These are phyloP conservation scores for Todus mexicanus DNA, from an alignment of 2,797 vertebrate species.

Conservation along the genomic window DNA sequence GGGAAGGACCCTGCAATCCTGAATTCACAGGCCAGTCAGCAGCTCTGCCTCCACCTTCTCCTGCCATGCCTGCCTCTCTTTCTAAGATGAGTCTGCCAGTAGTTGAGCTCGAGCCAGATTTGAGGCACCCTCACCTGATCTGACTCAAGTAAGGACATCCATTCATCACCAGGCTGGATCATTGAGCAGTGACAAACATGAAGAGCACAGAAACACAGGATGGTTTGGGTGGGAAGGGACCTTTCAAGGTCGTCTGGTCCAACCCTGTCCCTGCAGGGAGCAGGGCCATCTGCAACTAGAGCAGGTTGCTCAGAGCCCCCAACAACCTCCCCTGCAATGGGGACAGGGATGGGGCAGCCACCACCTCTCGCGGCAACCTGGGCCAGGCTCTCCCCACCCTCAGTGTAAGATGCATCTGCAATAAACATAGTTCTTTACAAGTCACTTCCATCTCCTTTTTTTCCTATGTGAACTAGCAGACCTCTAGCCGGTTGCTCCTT, in stretches of 20 bases:
- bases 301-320: too few relatives aligned
- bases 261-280: not conserved
- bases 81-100: not conserved
- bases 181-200: not conserved
- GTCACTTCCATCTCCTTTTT: not conserved
- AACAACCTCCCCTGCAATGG: too few relatives aligned
- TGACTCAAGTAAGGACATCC: not conserved
- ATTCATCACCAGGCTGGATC: not conserved
- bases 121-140: fast-evolving
- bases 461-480: not conserved
- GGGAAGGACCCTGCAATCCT: not conserved
- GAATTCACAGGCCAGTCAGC: not conserved
- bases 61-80: not conserved
- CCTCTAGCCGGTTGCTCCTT: not conserved
- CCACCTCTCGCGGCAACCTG: not conserved
- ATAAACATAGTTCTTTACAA: not conserved
- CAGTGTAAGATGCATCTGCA: not conserved
- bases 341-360: not conserved
- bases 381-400: not conserved
- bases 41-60: not conserved
- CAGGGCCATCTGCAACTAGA: too few relatives aligned
- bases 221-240: not conserved
- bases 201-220: not conserved
- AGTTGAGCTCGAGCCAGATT: not conserved
- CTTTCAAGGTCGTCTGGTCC: not conserved